Percentiles rank a stretch among this genome's conserved stretches.
Conservation (phyloP, 2,113 vertebrate species). For the Phasianus colchicus region DNA sequence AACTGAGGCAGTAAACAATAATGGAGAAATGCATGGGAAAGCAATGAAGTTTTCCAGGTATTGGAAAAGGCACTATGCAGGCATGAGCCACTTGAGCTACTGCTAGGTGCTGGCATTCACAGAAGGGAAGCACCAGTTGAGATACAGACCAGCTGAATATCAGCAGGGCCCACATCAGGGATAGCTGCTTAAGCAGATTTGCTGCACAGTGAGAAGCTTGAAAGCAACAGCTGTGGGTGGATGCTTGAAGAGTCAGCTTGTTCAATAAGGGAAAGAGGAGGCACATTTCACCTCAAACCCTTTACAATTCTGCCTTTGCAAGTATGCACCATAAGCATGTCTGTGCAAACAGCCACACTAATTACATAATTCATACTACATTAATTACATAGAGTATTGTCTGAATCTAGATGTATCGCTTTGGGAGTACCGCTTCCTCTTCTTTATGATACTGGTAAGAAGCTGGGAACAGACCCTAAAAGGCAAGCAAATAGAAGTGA, state of each 20-base stretch:
- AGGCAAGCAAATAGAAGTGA: accelerated
- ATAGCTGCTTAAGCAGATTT: not conserved
- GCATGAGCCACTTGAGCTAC: not conserved
- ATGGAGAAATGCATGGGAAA: not conserved
- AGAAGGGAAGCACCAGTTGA: not conserved
- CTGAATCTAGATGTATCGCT: not conserved
- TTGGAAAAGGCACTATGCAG: not conserved
- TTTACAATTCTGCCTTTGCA: not conserved
- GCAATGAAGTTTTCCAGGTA: not conserved
- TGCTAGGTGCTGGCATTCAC: not conserved
- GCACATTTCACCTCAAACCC: not conserved
- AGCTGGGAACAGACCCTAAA: not conserved
- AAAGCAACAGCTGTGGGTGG: not conserved
- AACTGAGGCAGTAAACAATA: not conserved
- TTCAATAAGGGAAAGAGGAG: not conserved
- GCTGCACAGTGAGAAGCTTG: not conserved
- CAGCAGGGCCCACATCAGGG: not conserved
- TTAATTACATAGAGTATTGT: accelerated
- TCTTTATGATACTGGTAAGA: not conserved
- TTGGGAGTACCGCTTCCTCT: accelerated
- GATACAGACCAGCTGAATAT: accelerated
- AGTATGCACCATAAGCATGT: not conserved
- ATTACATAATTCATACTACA: no score
- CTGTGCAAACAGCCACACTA: not conserved
- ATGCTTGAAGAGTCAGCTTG: not conserved